Evolutionary conservation across 2,888 invertebrate species (phyloP).

Genomic region (Drosophila neonasuta): DNA sequence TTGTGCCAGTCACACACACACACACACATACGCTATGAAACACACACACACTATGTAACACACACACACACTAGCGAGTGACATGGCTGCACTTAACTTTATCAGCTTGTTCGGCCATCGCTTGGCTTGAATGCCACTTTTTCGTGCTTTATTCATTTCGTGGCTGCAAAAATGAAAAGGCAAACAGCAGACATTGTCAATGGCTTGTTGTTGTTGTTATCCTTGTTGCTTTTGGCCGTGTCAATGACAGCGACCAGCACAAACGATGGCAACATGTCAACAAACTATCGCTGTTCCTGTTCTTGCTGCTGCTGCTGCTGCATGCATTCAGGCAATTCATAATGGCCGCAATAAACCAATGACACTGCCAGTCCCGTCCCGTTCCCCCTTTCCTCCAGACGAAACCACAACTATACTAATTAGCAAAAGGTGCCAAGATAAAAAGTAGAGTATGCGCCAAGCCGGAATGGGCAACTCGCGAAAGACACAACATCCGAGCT

Average conservation of each 20-base stretch:
- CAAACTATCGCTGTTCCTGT: slow-evolving; percentile 26
- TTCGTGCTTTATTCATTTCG: slow-evolving; percentile 46
- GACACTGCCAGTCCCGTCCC: not conserved
- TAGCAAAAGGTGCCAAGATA: not conserved
- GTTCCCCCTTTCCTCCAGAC: no score
- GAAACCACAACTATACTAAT: slow-evolving; percentile 2
- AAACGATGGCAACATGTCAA: slow-evolving; percentile 53
- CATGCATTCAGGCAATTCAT: slow-evolving; percentile 54
- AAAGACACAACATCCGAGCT: not conserved
- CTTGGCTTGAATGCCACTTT: slow-evolving; percentile 28
- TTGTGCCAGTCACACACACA: slow-evolving; percentile 51
- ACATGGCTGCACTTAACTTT: slow-evolving; percentile 69
- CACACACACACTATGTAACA: slow-evolving; percentile 4
- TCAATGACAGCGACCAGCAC: slow-evolving; percentile 8
- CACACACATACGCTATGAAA: slow-evolving; percentile 22
- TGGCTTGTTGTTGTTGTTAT: not conserved
- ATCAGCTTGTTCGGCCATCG: slow-evolving; percentile 67
- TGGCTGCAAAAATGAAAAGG: slow-evolving; percentile 39
- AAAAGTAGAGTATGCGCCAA: not conserved
- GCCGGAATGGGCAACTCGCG: not conserved
- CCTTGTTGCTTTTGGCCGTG: slow-evolving; percentile 1
- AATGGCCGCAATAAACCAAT: slow-evolving; percentile 33
- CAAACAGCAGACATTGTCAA: slow-evolving; percentile 31
- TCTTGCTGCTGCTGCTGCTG: no score
- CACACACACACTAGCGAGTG: slow-evolving; percentile 15